Evolutionary conservation across 1,140 invertebrate species (phyloP).

Genomic region (Zaprionus vittiger): DNA sequence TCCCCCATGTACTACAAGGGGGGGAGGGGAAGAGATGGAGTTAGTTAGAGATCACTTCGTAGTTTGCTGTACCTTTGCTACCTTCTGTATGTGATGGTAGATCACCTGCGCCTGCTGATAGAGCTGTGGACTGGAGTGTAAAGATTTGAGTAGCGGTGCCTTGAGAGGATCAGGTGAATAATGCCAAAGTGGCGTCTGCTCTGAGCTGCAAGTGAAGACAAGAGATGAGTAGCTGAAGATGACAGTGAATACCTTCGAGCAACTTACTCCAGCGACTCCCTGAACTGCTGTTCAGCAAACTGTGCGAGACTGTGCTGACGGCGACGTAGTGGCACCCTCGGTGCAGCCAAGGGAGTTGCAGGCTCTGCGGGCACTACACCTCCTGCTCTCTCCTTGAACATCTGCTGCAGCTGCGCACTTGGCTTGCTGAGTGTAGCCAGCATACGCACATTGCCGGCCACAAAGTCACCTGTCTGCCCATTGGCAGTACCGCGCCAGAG

Average conservation of each 20-base stretch:
- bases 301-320: slow-evolving; percentile 92
- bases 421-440: slow-evolving; percentile 93
- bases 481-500: slow-evolving; percentile 91
- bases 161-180: slow-evolving; percentile 94
- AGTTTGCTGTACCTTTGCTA: neutral
- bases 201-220: slow-evolving; percentile 26
- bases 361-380: slow-evolving; percentile 68
- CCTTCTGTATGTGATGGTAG: slow-evolving; percentile 93
- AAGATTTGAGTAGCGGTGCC: slow-evolving; percentile 93
- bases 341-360: slow-evolving; percentile 75
- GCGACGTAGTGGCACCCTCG: slow-evolving; percentile 83
- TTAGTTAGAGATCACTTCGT: neutral
- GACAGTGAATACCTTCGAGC: neutral
- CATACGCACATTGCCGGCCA: slow-evolving; percentile 94
- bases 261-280: slow-evolving; percentile 85
- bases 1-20: slow-evolving; percentile 93
- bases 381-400: slow-evolving; percentile 86
- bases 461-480: slow-evolving; percentile 92
- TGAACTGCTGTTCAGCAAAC: slow-evolving; percentile 93
- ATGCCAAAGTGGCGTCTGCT: slow-evolving; percentile 90
- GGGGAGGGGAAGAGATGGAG: neutral
- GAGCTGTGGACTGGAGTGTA: slow-evolving; percentile 90
- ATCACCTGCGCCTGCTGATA: slow-evolving; percentile 90
- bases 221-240: neutral
- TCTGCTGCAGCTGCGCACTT: slow-evolving; percentile 85